Base-by-base conservation (phyloP, 1,140 invertebrate species). In the Drusus annulatus region DNA sequence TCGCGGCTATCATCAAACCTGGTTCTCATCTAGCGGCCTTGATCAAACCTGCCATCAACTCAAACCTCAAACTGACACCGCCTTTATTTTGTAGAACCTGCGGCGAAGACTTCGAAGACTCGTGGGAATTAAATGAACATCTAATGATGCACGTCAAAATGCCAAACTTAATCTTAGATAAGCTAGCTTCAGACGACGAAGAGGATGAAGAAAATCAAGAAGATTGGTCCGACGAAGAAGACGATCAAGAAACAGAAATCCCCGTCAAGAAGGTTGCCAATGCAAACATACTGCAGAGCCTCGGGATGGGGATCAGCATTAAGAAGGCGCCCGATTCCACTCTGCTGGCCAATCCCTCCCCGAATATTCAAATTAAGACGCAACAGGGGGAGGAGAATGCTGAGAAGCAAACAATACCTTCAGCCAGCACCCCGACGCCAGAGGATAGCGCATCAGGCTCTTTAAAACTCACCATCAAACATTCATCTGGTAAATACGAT, bases 401-500 rank as follows among this genome's bases (percentile, higher is more conserved):
- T 25, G 76, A 16, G 15, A 19, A 51, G 19, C 16, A 60, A 76
- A 23, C 54, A 19, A 56, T 5, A 4, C 54, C 54, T 7, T 8
- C 8, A 60, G 15, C 58, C n/a, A 10, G 10, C n/a, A 60, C 1
- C 8, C n/a, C 13, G 19, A 8, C 10, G 4, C 8, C 52, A 3
- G 36, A 25, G 31, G 71, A 78, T 13, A 65, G 54, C 31, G 54
- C 36, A 45, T 45, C 78, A 3, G 79, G 81, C 8, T 52, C 81
- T 15, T 36, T 83, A n/a, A 79, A 74, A 23, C 52, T 83, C 4
- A 83, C 80, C 1, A 81, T 83, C 71, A 83, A 83, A 74, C 82
- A 83, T 31, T 73, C 73, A n/a, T 62, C 73, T 23, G 56, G 23
- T 23, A 76, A 58, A 19, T 65, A 65, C 36, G 80, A 83, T 51